Evolutionary conservation across 1,140 invertebrate genomes (phyloP).

Genomic region (Eciton burchellii): DNA sequence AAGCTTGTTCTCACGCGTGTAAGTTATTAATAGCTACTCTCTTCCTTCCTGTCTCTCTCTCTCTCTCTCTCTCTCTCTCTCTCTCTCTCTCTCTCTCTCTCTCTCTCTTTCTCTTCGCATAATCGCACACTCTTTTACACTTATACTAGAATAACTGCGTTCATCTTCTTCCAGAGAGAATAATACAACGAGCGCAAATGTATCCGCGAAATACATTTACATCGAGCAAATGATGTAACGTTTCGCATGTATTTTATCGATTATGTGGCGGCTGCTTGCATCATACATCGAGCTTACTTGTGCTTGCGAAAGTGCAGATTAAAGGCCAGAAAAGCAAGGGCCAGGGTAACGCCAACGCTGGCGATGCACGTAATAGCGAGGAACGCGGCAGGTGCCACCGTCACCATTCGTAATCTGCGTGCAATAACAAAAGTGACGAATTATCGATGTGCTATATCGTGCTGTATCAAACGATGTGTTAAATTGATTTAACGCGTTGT

Average conservation of each 20-base stretch:
- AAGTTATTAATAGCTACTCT: constrained; percentile 22
- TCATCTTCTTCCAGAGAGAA: not conserved
- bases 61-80: too few relatives aligned
- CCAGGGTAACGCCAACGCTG: constrained; percentile 91
- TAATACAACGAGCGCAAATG: not conserved
- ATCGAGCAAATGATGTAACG: not conserved
- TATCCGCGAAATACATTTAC: not conserved
- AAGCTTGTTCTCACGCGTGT: not conserved
- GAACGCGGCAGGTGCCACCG: constrained; percentile 91
- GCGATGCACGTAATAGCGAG: constrained; percentile 90
- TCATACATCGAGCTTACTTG: constrained; percentile 88
- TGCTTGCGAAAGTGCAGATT: constrained; percentile 94
- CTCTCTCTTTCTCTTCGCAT: too few relatives aligned
- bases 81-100: too few relatives aligned
- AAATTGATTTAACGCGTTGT: constrained; percentile 47
- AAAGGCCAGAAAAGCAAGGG: constrained; percentile 92
- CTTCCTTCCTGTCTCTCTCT: not conserved
- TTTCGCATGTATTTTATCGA: not conserved
- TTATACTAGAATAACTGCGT: not conserved
- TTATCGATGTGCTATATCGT: constrained; percentile 5
- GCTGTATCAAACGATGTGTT: constrained; percentile 25
- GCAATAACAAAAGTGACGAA: constrained; percentile 47
- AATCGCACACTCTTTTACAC: not conserved
- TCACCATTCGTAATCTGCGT: constrained; percentile 90
- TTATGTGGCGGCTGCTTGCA: not conserved